phyloP scores from a whole-genome alignment of 1,140 invertebrate genomes.

The Drosophila sturtevanti region DNA sequence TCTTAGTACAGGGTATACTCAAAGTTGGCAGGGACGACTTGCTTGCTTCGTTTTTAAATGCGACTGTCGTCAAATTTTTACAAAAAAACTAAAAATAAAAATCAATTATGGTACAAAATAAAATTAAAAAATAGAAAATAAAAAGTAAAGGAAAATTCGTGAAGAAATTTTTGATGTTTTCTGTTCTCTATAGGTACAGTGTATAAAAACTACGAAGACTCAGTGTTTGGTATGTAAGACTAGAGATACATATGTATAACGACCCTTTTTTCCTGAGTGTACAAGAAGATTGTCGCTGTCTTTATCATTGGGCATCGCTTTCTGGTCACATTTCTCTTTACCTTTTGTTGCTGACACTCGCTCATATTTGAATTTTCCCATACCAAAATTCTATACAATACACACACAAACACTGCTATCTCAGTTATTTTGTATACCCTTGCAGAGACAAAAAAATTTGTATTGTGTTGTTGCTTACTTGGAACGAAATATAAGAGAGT shows the following conservation, averaged over 20 bases:
- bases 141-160: conserved; percentile 32
- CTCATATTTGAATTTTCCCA: conserved; percentile 26
- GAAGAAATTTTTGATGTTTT: conserved; percentile 46
- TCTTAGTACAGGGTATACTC: no score
- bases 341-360: conserved; percentile 32
- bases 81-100: neutral
- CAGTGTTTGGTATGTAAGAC: conserved; percentile 15
- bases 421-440: no score
- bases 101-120: conserved; percentile 34
- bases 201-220: conserved; percentile 28
- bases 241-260: conserved; percentile 30
- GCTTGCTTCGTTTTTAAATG: neutral
- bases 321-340: conserved; percentile 15
- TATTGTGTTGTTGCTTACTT: no score
- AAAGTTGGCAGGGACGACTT: no score
- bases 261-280: conserved; percentile 37
- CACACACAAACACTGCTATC: neutral
- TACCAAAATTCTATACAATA: conserved; percentile 51
- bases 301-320: conserved; percentile 55
- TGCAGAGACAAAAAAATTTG: no score
- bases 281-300: conserved; percentile 40
- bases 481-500: no score
- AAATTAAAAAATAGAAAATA: conserved; percentile 17
- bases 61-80: conserved; percentile 31
- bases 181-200: no score